Evolutionary conservation across 2,888 invertebrate genomes (phyloP).

Genomic region (Pardosa pseudoannulata): DNA sequence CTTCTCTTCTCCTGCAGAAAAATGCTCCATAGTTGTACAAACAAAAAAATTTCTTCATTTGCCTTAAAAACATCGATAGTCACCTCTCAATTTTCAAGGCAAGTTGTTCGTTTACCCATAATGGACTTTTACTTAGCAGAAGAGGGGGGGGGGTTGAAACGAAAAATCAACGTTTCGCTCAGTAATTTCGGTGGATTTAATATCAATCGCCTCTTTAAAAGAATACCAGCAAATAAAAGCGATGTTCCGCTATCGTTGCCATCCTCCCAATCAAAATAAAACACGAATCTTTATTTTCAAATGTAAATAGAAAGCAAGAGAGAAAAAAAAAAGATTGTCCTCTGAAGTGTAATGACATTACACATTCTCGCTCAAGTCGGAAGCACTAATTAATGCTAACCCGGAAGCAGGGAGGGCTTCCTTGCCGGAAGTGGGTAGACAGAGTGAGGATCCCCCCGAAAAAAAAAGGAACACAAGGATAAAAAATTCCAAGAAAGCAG

Average conservation of each 20-base stretch:
- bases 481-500: neutral
- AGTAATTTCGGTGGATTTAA: no score
- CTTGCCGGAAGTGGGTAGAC: constrained; percentile 57
- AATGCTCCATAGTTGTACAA: no score
- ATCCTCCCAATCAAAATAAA: neutral
- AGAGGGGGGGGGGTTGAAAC: no score
- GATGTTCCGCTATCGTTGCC: neutral
- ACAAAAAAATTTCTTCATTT: no score
- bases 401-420: constrained; percentile 57
- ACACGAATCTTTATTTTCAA: neutral
- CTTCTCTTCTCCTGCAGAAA: no score
- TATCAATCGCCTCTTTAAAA: no score
- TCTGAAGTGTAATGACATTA: constrained; percentile 57
- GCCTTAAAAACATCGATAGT: no score
- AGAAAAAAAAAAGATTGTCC: neutral
- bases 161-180: no score
- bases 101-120: no score
- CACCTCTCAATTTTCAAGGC: no score
- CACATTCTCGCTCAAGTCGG: constrained; percentile 45
- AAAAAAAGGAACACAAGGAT: constrained; percentile 20
- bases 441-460: neutral
- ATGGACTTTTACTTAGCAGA: no score
- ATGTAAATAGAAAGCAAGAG: neutral
- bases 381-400: constrained; percentile 66
- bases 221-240: no score